These are phyloP conservation scores for Tinamus major DNA, from an alignment of 2,797 vertebrate genomes.

Conservation along the genomic window DNA sequence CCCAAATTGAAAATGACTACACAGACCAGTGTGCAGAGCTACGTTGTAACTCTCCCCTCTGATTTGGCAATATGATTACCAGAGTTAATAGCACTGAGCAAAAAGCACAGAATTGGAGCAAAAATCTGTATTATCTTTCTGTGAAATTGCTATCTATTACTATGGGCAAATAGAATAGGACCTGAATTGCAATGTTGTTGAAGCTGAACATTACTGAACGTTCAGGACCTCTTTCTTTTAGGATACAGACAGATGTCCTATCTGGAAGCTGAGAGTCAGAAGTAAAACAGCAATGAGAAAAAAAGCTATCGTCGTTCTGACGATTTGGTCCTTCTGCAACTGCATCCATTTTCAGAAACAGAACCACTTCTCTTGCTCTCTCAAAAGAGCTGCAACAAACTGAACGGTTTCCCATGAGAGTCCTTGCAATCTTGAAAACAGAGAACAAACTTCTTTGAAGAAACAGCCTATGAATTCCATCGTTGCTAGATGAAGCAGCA, in stretches of 20 bases:
- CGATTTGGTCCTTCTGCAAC: neutral
- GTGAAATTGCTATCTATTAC: neutral
- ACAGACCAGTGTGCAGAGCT: neutral
- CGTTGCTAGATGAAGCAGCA: fast-evolving
- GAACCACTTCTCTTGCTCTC: neutral
- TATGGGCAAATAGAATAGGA: neutral
- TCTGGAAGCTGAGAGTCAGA: neutral
- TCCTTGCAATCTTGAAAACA: neutral
- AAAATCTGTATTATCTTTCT: neutral
- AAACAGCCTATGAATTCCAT: neutral
- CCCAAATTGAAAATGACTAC: neutral
- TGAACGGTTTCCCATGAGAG: neutral
- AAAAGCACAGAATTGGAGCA: neutral
- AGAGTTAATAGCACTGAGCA: neutral
- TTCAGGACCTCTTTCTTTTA: neutral
- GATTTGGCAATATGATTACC: neutral
- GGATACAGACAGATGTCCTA: neutral
- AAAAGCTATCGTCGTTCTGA: neutral
- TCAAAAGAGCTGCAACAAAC: fast-evolving
- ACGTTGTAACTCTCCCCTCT: neutral
- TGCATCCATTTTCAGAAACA: neutral
- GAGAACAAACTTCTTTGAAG: neutral
- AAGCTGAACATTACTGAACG: neutral
- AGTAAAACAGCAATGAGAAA: neutral
- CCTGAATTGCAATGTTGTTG: neutral